Evolutionary conservation across 2,113 vertebrate genomes (phyloP), one percentile per base, ranked within the genome.

Genomic region (Vulpes lagopus): DNA sequence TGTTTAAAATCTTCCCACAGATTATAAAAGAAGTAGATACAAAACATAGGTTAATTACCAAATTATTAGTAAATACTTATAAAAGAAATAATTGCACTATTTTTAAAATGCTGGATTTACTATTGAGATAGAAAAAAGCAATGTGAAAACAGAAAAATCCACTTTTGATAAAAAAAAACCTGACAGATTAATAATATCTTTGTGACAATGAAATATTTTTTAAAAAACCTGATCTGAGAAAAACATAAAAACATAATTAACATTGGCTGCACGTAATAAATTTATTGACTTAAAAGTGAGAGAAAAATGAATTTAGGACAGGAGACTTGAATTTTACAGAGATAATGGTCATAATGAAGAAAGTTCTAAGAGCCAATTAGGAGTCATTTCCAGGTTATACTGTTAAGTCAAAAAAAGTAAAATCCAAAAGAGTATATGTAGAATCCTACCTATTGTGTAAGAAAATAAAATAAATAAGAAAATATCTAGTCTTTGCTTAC

Each of bases 211-310:
- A 90, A 94, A 74, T 17, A 3, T 35, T 7, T 55, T 62, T 64
- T 85, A 16, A 43, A 55, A 65, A 65, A 84, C 73, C 19, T 86
- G 22, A 67, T 17, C 59, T 53, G 17, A 53, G 16, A 43, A 91
- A 89, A 96, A 76, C 51, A 51, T 53, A 91, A 64, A 96, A 69
- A 51, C 15, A n/a, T 17, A 93, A 67, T 9, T 82, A 8, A 82
- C 14, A 53, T 55, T 78, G 15, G 27, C 11, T 80, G 2, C 3
- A 73, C 3, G 60, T 8, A 92, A 43, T 79, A 74, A 88, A 96
- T 71, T 2, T 43, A 25, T n/a, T 87, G 43, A 76, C 23, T 89
- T 95, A 78, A 67, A 84, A 89, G 32, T 92, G 20, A 89, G 62
- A 74, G 30, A 67, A 94, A 84, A 78, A 51, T 88, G 6, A 14